Conservation (phyloP, 2,113 vertebrate genomes). For the Paramisgurnus dabryanus region DNA sequence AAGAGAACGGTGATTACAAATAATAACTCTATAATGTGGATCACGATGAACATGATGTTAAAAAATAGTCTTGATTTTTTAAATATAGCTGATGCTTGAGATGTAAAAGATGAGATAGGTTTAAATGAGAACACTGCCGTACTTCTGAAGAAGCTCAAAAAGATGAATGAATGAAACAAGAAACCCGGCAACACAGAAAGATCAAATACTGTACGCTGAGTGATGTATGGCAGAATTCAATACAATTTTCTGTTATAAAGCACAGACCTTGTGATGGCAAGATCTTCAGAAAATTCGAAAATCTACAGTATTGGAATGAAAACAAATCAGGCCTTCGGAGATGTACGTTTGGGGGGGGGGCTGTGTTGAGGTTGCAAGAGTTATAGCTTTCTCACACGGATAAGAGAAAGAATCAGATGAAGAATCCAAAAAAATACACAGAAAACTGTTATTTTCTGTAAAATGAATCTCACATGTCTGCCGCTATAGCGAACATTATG, state of each 20-base stretch:
- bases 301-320: not conserved
- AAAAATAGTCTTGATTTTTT: constrained; percentile 7
- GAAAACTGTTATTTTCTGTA: no score
- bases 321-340: not conserved
- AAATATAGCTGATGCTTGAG: not conserved
- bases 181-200: constrained; percentile 8
- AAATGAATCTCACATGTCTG: no score
- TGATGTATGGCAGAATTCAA: constrained; percentile 4
- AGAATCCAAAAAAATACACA: no score
- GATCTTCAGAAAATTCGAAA: not conserved
- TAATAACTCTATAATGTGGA: constrained; percentile 7
- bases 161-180: not conserved
- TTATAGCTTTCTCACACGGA: no score
- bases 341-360: no score
- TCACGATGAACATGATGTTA: constrained; percentile 4
- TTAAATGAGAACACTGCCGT: constrained; percentile 19
- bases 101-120: not conserved
- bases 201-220: constrained; percentile 5
- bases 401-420: no score
- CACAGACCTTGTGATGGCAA: not conserved
- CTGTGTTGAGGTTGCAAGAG: no score
- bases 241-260: not conserved
- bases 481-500: no score
- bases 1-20: constrained; percentile 14
- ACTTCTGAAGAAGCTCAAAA: not conserved